These are phyloP conservation scores for Hormaphis cornu DNA, from an alignment of 1,140 invertebrate genomes.

Conservation along the genomic window DNA sequence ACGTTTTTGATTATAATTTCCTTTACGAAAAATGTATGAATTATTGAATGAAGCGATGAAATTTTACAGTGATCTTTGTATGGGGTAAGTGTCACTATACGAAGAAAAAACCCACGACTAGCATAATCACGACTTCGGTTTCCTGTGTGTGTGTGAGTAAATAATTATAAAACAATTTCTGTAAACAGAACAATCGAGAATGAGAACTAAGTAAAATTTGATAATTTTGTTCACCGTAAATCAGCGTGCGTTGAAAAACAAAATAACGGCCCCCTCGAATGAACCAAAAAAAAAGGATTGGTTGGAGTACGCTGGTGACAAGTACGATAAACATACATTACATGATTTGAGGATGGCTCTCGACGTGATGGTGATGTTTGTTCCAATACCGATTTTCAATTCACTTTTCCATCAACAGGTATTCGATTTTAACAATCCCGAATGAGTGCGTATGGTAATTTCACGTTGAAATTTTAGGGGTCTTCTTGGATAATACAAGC, in stretches of 20 bases:
- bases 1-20: too few species aligned
- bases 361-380: constrained; percentile 49
- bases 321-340: constrained; percentile 45
- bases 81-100: constrained; percentile 65
- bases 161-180: too few species aligned
- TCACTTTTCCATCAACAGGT: too few species aligned
- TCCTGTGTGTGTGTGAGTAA: constrained; percentile 72
- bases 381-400: constrained; percentile 59
- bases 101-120: constrained; percentile 69
- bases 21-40: too few species aligned
- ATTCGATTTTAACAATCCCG: too few species aligned
- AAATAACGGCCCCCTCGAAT: constrained; percentile 40
- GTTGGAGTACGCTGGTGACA: constrained; percentile 65
- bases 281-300: constrained; percentile 53
- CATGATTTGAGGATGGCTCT: constrained; percentile 50
- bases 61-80: constrained; percentile 78
- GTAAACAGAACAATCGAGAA: too few species aligned
- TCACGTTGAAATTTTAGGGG: too few species aligned
- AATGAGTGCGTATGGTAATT: too few species aligned
- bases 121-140: constrained; percentile 65
- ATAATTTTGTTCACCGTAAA: not conserved
- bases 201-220: not conserved
- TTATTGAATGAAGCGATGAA: too few species aligned
- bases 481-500: constrained; percentile 54
- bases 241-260: constrained; percentile 43